Base-by-base conservation (phyloP, 1,140 invertebrate species). In the Tribolium madens region DNA sequence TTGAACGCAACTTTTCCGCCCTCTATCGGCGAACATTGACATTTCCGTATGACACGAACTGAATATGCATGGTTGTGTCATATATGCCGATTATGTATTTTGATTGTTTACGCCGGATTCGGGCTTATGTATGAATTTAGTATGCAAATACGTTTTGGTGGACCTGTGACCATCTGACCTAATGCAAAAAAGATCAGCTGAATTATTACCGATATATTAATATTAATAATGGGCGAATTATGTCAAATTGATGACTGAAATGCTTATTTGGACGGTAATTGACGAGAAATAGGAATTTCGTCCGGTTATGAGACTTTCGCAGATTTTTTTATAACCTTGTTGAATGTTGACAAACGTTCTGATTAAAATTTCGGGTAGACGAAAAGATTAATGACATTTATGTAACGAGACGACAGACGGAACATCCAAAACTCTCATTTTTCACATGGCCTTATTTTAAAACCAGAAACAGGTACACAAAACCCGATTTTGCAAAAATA, bases 101-200 rank as follows among this genome's bases (percentile, higher is more conserved):
- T 60, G 26, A 75, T 64, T 75, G 52, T 75, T 75, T 21, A 48
- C 50, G 33, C 15, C 17, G 7, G 71, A 73, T 53, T 52, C 71
- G 10, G 31, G 13, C 9, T 36, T 12, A 69, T 46, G n/a, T 69
- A 52, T 52, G 50, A 52, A 52, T 60, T 60, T 42, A 4, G 7
- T 64, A 33, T 33, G 21, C 3, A 13, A 33, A 64, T 64, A 4
- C 9, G 12, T 12, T n/a, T 12, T 57, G 52, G 10, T 75, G 73
- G 73, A 75, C 73, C 64, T 75, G 73, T 75, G 73, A 75, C 73
- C 73, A 75, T 75, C 53, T 75, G 73, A 75, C 73, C 73, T 75
- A 75, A 75, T 75, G 73, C 57, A 75, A 75, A 68, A 75, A 75
- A 75, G 57, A 64, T 64, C 57, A 64, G 21, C 57, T 64, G 57